Conservation (phyloP, 2,113 vertebrate species). For the Dermatemys mawii region DNA sequence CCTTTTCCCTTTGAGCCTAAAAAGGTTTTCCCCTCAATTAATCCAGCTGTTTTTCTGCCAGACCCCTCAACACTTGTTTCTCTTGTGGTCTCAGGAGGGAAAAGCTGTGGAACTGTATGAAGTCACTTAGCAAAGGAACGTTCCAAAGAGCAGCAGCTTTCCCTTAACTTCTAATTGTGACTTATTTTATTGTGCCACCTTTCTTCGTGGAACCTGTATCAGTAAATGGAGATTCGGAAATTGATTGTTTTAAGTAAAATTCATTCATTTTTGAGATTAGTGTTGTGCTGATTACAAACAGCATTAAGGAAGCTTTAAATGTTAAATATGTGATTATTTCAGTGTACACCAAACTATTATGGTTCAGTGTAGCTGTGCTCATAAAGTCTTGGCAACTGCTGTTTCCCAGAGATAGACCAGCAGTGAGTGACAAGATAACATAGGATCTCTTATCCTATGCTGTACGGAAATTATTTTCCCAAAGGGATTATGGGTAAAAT, state of each 20-base stretch:
- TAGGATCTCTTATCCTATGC: neutral
- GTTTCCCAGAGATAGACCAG: constrained; percentile 4
- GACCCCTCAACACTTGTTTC: neutral
- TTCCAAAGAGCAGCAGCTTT: neutral
- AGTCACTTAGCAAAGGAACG: neutral
- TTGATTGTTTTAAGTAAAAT: neutral
- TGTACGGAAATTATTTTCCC: neutral
- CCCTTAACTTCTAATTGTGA: neutral
- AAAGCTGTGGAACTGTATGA: neutral
- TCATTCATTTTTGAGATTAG: neutral
- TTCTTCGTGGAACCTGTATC: neutral
- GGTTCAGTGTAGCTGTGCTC: neutral
- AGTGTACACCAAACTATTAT: neutral
- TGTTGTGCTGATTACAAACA: neutral
- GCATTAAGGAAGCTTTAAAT: too few relatives aligned
- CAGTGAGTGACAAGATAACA: constrained; percentile 21
- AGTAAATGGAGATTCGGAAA: neutral
- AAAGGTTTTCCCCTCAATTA: neutral
- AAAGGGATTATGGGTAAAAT: neutral
- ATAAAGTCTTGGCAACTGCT: constrained; percentile 23
- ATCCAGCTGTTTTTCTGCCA: neutral
- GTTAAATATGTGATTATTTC: neutral
- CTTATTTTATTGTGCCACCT: neutral
- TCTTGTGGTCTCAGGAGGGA: neutral
- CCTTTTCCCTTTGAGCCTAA: neutral